Conservation (phyloP, 2,113 vertebrate species). For the Acanthisitta chloris region DNA sequence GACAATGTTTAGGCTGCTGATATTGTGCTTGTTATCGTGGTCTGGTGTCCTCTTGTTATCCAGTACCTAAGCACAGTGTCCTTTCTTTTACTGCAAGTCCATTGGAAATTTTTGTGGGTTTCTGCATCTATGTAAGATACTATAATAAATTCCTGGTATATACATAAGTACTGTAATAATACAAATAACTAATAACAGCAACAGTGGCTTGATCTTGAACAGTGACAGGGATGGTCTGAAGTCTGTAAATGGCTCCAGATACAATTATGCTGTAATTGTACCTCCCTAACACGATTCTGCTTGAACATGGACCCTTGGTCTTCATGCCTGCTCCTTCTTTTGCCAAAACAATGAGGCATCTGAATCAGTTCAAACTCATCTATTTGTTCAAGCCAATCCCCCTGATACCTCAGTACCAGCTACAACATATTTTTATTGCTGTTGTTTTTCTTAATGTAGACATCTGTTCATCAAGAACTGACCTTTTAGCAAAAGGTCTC, state of each 20-base stretch:
- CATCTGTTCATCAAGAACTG: not conserved
- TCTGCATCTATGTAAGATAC: not conserved
- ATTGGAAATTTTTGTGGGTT: not conserved
- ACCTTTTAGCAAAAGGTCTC: conserved; percentile 11
- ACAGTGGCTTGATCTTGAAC: not conserved
- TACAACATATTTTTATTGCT: not conserved
- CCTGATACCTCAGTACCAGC: not conserved
- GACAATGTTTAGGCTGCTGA: not conserved
- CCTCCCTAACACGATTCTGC: not conserved
- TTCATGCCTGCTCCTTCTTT: not conserved
- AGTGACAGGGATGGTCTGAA: not conserved
- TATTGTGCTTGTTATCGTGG: not conserved
- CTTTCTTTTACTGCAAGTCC: not conserved
- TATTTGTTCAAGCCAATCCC: not conserved
- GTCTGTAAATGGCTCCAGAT: not conserved
- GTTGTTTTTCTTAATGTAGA: not conserved
- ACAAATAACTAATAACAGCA: not conserved
- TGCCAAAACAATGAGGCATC: not conserved
- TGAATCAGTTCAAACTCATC: not conserved
- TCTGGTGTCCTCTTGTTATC: not conserved
- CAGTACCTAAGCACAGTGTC: not conserved
- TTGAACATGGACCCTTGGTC: not conserved
- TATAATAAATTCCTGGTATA: not conserved
- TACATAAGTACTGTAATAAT: not conserved
- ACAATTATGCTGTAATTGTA: not conserved